Base-by-base conservation (phyloP, 2,888 invertebrate species). In the Folsomia manolachei region DNA sequence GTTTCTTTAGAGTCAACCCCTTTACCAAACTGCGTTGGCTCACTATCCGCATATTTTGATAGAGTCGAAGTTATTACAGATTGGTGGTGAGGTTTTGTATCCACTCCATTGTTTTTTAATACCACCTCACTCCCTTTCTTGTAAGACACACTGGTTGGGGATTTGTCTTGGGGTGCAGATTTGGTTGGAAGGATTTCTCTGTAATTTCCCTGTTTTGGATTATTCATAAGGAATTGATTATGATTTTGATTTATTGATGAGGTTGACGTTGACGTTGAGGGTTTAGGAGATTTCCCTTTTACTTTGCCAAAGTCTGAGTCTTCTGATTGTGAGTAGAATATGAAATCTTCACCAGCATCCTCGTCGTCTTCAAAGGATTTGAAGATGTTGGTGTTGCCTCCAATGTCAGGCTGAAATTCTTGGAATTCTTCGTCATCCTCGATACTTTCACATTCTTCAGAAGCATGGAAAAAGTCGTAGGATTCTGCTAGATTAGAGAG, bases 281-380 rank as follows among this genome's bases (percentile, higher is more conserved):
- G 4, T 21, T 1, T 62, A 14, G 25, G 21, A 23, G 24, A 4
- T 21, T 23, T 53, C 23, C 24, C 27, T 26, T 52, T 23, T 14
- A 27, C 23, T 2, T 51, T 11, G 27, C 61, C 19, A 14, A 24
- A 51, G 23, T 39, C 62, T 7, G 39, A 18, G 52, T 19, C 4
- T 53, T 67, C 23, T n/a, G 24, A 11, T 53, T 53, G 39, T 27
- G 77, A 72, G 25, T 73, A 76, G 60, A 74, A 78, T 67, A 78
- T 71, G 69, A 78, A 78, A 63, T 78, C 78, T 52, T 72, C 66
- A 52, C 76, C 75, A 25, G 66, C 75, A 69, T 73, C 71, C 21
- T 75, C 78, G 26, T 75, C 75, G 2, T 74, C 72, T n/a, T 76
- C 78, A n/a, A 77, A 79, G 2, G 78, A 78, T 74, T 77, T 77